phyloP scores from a whole-genome alignment of 2,888 invertebrate genomes.

The Allygus modestus region DNA sequence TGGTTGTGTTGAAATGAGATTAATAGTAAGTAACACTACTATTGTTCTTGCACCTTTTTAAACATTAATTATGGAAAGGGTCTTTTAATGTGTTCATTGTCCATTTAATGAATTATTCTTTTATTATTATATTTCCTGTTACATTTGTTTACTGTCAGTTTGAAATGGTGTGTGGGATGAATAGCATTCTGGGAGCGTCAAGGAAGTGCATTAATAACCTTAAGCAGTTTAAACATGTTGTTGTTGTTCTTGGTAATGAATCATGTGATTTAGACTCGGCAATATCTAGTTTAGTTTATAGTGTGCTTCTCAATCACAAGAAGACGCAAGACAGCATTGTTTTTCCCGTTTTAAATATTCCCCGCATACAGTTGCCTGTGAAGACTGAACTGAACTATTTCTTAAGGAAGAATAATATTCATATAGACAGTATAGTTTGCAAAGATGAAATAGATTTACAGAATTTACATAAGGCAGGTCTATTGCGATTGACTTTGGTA shows the following conservation, averaged over 20 bases:
- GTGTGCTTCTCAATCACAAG: not conserved
- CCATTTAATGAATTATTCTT: no score
- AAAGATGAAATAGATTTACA: conserved; percentile 59
- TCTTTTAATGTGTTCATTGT: no score
- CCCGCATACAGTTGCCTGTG: conserved; percentile 7
- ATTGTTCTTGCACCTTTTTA: no score
- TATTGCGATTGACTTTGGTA: conserved; percentile 42
- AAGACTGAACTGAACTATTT: conserved; percentile 61
- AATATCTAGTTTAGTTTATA: conserved; percentile 47
- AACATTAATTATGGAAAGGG: no score
- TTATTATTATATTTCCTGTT: no score
- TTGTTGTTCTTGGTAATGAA: conserved; percentile 57
- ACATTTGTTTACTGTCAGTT: no score
- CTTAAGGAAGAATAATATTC: conserved; percentile 39
- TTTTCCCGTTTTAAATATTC: conserved; percentile 54
- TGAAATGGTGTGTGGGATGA: not conserved
- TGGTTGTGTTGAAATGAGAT: no score
- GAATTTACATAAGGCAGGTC: not conserved
- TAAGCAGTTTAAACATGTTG: not conserved
- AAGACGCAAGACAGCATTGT: not conserved
- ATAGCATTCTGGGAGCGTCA: not conserved
- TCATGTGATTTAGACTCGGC: conserved; percentile 60
- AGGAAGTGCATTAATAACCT: conserved; percentile 9
- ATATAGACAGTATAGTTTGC: conserved; percentile 29
- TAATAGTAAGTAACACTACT: no score